Percentiles rank a stretch among this genome's conserved stretches.
Conservation (phyloP, 2,888 invertebrate species). For the Limnephilus rhombicus region DNA sequence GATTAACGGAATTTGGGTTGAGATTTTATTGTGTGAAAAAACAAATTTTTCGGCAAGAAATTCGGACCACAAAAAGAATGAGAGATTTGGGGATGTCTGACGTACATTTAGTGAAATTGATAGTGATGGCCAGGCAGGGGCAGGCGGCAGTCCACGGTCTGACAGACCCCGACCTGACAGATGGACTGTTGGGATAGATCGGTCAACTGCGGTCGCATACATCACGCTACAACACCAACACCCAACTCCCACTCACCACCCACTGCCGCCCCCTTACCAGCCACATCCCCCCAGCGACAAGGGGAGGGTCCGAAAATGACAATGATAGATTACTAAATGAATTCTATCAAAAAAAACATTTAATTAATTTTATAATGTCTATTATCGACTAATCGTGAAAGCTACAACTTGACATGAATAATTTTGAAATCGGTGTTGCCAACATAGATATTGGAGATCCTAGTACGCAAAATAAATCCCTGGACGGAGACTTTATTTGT, state of each 20-base stretch:
- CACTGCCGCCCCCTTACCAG: not conserved
- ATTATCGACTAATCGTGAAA: not conserved
- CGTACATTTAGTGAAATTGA: not conserved
- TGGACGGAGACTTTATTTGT: no score
- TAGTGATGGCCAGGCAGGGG: not conserved
- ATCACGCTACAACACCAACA: not conserved
- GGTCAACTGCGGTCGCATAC: slow-evolving; percentile 18
- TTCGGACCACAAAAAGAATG: no score
- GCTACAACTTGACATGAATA: no score
- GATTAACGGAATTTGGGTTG: no score
- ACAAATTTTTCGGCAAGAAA: no score
- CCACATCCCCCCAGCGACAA: not conserved
- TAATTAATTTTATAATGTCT: not conserved
- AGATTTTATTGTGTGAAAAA: no score
- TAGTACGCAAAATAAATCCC: no score
- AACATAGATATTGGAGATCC: no score
- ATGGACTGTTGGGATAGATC: slow-evolving; percentile 7
- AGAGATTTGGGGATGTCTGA: not conserved
- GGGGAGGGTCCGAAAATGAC: not conserved
- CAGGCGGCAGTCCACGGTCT: not conserved
- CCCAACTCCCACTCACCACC: not conserved
- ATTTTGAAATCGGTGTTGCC: not conserved
- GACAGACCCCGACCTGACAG: not conserved
- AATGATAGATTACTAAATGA: not conserved
- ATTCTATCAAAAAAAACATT: not conserved